Base-by-base conservation (phyloP, 2,888 invertebrate species). In the Troilus luridus region DNA sequence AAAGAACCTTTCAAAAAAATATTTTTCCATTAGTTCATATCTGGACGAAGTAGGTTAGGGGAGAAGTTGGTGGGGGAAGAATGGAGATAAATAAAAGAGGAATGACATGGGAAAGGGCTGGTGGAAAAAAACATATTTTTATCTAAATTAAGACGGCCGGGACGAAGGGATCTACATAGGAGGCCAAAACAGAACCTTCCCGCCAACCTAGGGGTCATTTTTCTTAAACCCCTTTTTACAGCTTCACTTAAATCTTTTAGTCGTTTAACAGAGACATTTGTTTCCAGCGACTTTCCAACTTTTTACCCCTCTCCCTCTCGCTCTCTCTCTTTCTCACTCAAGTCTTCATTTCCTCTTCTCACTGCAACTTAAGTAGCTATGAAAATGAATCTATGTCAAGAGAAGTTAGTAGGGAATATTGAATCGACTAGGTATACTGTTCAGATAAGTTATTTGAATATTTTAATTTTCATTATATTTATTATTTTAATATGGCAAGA, bases 21-120 rank as follows among this genome's bases (percentile, higher is more conserved):
- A 89, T 89, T 89, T 89, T 89, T 89, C 89, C 89, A 89, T 89
- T 89, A 89, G 62, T 89, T 89, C 54, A 41, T 67, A 89, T 89
- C 62, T 56, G 81, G 41, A 54, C 54, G 56, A 81, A 90, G 90
- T 72, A 81, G 90, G 90, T 77, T 72, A 90, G 54, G 77, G 90
- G 90, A 81, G 90, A 81, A 90, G 77, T 72, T 72, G 72, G 77
- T 88, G 88, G 64, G 62, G 21, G 88, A 58, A 62, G 88, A 64
- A 64, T 60, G 72, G 90, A 81, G 72, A 81, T 90, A 81, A 81
- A 90, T 72, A 81, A 59, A 60, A 72, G 72, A 64, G 90, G 90
- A 90, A 81, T 90, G 90, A 60, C 72, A 81, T 64, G 90, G 90
- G 77, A 81, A 64, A 88, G 90, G 81, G 90, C 24, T 27, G 27